phyloP scores from a whole-genome alignment of 2,888 invertebrate genomes.

The Melanotus villosus region DNA sequence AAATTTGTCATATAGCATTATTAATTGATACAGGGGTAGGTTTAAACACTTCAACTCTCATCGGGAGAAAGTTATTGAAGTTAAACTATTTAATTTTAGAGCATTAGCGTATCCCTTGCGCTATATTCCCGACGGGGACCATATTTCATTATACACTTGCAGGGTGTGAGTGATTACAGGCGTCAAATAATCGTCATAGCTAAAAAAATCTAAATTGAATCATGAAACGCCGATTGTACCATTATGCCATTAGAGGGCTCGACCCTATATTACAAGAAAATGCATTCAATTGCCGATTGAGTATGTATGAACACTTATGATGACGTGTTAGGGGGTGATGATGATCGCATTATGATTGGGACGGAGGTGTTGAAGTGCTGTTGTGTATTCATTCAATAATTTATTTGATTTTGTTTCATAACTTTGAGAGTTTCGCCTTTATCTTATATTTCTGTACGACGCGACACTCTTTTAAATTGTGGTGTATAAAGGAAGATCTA shows the following conservation, averaged over 20 bases:
- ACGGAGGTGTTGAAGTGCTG: constrained; percentile 43
- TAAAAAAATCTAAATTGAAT: constrained; percentile 78
- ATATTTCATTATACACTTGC: constrained; percentile 67
- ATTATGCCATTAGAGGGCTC: constrained; percentile 78
- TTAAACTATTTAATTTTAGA: constrained; percentile 66
- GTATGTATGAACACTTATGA: constrained; percentile 68
- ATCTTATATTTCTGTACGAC: no score
- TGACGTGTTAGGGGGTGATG: constrained; percentile 61
- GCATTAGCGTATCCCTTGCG: constrained; percentile 53
- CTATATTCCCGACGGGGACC: constrained; percentile 62
- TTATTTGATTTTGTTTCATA: neutral
- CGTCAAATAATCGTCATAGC: constrained; percentile 69
- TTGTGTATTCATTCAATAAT: constrained; percentile 27
- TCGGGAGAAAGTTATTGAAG: constrained; percentile 59
- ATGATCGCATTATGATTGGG: constrained; percentile 61
- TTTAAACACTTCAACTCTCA: constrained; percentile 58
- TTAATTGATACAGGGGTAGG: constrained; percentile 59
- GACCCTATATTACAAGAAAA: constrained; percentile 66
- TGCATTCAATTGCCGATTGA: constrained; percentile 67
- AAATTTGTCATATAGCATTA: constrained; percentile 56
- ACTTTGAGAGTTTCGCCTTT: no score
- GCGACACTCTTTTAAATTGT: no score
- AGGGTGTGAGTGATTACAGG: constrained; percentile 58
- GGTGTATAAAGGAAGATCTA: no score
- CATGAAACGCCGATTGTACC: constrained; percentile 80